Percentiles rank a stretch among this genome's conserved stretches.
Evolutionary conservation across 2,888 invertebrate species (phyloP).

Genomic region (Orthosia gracilis): DNA sequence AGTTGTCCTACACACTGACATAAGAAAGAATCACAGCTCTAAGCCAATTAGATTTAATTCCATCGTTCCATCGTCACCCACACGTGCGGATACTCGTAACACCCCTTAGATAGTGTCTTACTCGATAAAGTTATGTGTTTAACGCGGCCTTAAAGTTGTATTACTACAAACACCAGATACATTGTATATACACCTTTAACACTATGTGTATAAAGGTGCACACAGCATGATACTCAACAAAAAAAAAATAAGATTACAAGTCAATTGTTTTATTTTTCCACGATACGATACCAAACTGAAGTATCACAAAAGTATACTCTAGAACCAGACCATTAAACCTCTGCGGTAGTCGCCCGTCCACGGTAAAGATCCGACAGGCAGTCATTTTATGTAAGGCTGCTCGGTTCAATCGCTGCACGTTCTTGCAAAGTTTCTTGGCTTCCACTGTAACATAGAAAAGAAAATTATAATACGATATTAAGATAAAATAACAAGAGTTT

Average conservation of each 20-base stretch:
- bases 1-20: no score
- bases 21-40: no score
- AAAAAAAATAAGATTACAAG: background rate
- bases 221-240: background rate
- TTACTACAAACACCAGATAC: no score
- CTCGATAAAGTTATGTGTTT: no score
- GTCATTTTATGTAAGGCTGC: slow-evolving; percentile 35
- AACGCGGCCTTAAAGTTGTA: no score
- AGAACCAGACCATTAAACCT: slow-evolving; percentile 25
- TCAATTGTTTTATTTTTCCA: background rate
- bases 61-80: no score
- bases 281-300: slow-evolving; percentile 22
- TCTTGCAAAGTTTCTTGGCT: slow-evolving; percentile 43
- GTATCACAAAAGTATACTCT: slow-evolving; percentile 30
- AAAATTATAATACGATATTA: background rate
- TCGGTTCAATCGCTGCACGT: slow-evolving; percentile 32
- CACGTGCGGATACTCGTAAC: no score
- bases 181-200: no score
- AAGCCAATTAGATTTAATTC: no score
- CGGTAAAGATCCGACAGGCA: slow-evolving; percentile 24
- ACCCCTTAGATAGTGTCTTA: no score
- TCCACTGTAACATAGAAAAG: slow-evolving; percentile 4
- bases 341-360: slow-evolving; percentile 26
- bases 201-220: no score
- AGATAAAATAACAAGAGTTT: no score